A percentile compares a stretch with the other conserved stretches of the same genome.
Evolutionary conservation across 2,888 invertebrate species (phyloP).

Genomic region (Caenorhabditis sp.): DNA sequence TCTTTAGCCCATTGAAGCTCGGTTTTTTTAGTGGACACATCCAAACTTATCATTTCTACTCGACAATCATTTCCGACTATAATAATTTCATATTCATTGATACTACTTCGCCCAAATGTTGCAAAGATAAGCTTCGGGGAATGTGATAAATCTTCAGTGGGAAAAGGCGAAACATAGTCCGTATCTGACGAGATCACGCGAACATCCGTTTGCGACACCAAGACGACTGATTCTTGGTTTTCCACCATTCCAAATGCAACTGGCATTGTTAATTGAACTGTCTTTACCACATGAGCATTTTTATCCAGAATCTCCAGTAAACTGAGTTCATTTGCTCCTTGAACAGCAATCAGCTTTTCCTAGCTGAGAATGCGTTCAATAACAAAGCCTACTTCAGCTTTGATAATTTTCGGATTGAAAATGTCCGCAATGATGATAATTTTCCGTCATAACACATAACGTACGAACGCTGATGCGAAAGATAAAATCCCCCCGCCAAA

Average conservation of each 20-base stretch:
- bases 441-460: too few relatives aligned
- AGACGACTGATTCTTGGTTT: neutral
- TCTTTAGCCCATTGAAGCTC: constrained; percentile 67
- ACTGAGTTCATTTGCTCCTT: neutral
- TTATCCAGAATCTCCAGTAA: constrained; percentile 8
- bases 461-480: too few relatives aligned
- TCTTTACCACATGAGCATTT: neutral
- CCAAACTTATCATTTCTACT: constrained; percentile 65
- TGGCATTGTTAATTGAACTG: too few relatives aligned
- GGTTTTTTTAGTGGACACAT: constrained; percentile 22
- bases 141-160: too few relatives aligned
- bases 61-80: constrained; percentile 65
- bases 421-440: constrained; percentile 1
- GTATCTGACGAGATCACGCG: too few relatives aligned
- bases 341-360: neutral
- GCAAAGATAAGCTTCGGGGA: constrained; percentile 13
- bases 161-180: too few relatives aligned
- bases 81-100: constrained; percentile 41
- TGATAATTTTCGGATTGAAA: constrained; percentile 5
- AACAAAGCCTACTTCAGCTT: constrained; percentile 1
- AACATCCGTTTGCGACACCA: neutral
- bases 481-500: too few relatives aligned
- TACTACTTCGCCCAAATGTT: too few relatives aligned
- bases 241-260: constrained; percentile 5
- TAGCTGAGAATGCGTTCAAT: neutral